Base-by-base conservation (phyloP, 1,140 invertebrate species). In the Maconellicoccus hirsutus region DNA sequence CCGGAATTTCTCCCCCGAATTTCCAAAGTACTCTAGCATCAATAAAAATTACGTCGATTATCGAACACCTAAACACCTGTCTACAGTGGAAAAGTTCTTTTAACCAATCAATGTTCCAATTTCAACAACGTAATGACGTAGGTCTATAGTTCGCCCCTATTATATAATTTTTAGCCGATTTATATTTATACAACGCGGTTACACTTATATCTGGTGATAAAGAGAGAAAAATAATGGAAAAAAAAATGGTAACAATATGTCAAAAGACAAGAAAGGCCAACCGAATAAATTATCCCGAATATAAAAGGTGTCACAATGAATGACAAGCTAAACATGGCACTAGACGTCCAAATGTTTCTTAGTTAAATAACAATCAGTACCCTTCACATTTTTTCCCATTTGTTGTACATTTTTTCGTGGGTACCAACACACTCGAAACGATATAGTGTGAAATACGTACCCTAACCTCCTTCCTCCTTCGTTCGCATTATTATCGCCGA, bases 261-360 rank as follows among this genome's bases (percentile, higher is more conserved):
- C 61, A 66, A 66, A 66, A 66, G 61, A 66, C 61, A 26, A 66
- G 61, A 26, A 66, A 66, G 61, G 61, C 61, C 61, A 25, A 25
- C 61, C 61, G 61, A 66, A 66, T 66, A 66, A 66, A 66, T 25
- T 66, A 26, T 66, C 22, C 61, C 6, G 7, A 12, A 19, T 66
- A 66, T 66, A 66, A 66, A 66, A 66, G 61, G 61, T 66, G 61
- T 66, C 61, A 66, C 61, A 66, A 66, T 66, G 61, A 66, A 66
- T 66, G 61, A 66, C 61, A 66, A 26, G 61, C 61, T 66, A 66
- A 66, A 66, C 61, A 66, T 16, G 61, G 61, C 61, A 66, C 61
- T 66, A 66, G 61, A 66, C 61, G 61, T 66, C 61, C 61, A 26
- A 66, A 26, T 66, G 61, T 66, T 66, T 26, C 61, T 66, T 66